A percentile compares a stretch with the other conserved stretches of the same genome.
Evolutionary conservation across 2,888 invertebrate genomes (phyloP).

Genomic region (Sarcophaga variegata): DNA sequence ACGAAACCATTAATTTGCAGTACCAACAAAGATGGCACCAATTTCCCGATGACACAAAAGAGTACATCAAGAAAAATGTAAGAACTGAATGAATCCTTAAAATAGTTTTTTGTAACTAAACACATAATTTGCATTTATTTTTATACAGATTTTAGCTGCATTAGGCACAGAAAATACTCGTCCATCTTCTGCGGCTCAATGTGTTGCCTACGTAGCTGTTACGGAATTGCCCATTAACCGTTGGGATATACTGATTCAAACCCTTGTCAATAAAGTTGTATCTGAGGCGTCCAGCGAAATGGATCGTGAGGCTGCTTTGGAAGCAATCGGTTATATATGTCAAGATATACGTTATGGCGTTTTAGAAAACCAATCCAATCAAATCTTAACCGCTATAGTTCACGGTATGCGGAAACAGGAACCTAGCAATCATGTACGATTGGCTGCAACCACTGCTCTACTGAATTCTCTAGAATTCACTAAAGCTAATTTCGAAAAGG

Average conservation of each 20-base stretch:
- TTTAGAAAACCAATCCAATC: constrained; percentile 95
- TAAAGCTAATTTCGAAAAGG: constrained; percentile 98
- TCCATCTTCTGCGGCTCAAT: constrained; percentile 99
- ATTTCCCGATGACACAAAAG: constrained; percentile 92
- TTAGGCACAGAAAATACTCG: constrained; percentile 97
- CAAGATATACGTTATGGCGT: constrained; percentile 98
- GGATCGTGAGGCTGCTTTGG: constrained; percentile 97
- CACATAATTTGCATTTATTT: neutral
- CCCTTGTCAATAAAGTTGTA: constrained; percentile 95
- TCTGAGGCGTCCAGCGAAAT: constrained; percentile 93
- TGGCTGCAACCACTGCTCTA: constrained; percentile 98
- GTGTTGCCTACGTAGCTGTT: constrained; percentile 99
- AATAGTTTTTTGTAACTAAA: neutral
- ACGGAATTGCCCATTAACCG: constrained; percentile 95
- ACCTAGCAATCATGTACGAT: constrained; percentile 94
- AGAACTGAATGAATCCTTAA: constrained; percentile 71
- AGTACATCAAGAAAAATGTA: constrained; percentile 97
- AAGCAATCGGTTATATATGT: constrained; percentile 99
- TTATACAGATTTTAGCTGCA: constrained; percentile 92
- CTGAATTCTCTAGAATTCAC: constrained; percentile 99
- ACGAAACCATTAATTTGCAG: constrained; percentile 88
- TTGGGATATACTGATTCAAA: constrained; percentile 95
- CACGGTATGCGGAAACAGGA: constrained; percentile 98
- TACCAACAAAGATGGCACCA: constrained; percentile 97
- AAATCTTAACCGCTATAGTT: constrained; percentile 98